Evolutionary conservation across 1,140 invertebrate species (phyloP), one percentile per base, ranked within the genome.

Genomic region (Pseudomyrmex cubaensis): DNA sequence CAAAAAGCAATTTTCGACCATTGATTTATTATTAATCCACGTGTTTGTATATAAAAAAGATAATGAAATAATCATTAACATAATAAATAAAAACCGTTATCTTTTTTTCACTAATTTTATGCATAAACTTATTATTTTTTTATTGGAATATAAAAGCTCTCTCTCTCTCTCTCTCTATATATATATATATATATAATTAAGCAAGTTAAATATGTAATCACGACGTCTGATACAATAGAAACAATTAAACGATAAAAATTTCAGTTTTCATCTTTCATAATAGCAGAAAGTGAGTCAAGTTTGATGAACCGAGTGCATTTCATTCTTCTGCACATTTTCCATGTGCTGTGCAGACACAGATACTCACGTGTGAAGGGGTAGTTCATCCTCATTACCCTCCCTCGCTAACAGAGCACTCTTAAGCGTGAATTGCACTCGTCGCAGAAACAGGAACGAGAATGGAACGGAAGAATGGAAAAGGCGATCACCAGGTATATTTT

Each of bases 371-470:
- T 17, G 12, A 25, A 61, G 12, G 70, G 86, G 69, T 75, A 59
- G 80, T 52, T 59, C 48, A 52, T 72, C 80, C 86, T 89, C 86
- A 84, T 89, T 89, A 83, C 87, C 80, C 78, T 82, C 87, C 84
- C 74, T 87, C 54, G 80, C 67, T 22, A 64, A 61, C 56, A 61
- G 73, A 89, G 72, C 86, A 80, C 86, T 67, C 86, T 87, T 86
- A 85, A 59, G 66, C 66, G 82, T 83, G 69, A 84, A 83, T 87
- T 87, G 84, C 86, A 59, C 85, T 82, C 66, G 61, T 64, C 66
- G 85, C 64, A 59, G 69, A 9, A 25, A 25, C n/a, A 17, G 44
- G 44, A 20, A 10, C 22, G 8, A 54, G 22, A 70, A 25, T 35
- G 72, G 73, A 7, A 76, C 25, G 72, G 61, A 35, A 35, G 35